Base-by-base conservation (phyloP, 1,140 invertebrate genomes). In the Leptinotarsa defecta region DNA sequence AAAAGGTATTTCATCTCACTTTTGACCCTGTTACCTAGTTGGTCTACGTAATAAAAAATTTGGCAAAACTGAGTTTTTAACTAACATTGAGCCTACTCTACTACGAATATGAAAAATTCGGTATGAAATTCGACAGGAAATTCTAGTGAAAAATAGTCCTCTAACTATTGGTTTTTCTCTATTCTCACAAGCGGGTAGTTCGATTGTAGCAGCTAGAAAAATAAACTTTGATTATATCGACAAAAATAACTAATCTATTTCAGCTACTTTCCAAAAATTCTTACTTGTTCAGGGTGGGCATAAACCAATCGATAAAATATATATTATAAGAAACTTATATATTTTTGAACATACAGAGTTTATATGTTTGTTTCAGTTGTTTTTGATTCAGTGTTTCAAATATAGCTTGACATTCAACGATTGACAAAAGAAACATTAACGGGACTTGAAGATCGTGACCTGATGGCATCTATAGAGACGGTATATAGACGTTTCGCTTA, bases 141-240 rank as follows among this genome's bases (percentile, higher is more conserved):
- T 68, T 27, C 67, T 68, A 68, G n/a, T 68, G n/a, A 62, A 61
- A 48, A 71, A 77, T 63, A 68, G 17, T 62, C 68, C 74, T 73
- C 76, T 80, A 79, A 13, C 52, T 65, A 65, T 13, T 72, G 13
- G 13, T 19, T 65, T 65, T 34, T 73, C 24, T 27, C 71, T 73
- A 73, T 73, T 73, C 77, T 89, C 88, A 91, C 83, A 91, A 89
- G 82, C 91, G 89, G 83, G 91, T 91, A 80, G 90, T 91, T 89
- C 91, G 89, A 89, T 91, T 91, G 89, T 91, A 91, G 87, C 90
- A 91, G 88, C 91, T 91, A 89, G 84, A 89, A 88, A 85, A 86
- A 88, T 84, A 78, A 79, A 78, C 61, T 22, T 57, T 57, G 15
- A 5, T 69, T 22, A 75, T 65, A 62, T 52, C n/a, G 74, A 57